Percentiles rank a stretch among this genome's conserved stretches.
Evolutionary conservation across 1,140 invertebrate genomes (phyloP).

Genomic region (Notospermus geniculatus): DNA sequence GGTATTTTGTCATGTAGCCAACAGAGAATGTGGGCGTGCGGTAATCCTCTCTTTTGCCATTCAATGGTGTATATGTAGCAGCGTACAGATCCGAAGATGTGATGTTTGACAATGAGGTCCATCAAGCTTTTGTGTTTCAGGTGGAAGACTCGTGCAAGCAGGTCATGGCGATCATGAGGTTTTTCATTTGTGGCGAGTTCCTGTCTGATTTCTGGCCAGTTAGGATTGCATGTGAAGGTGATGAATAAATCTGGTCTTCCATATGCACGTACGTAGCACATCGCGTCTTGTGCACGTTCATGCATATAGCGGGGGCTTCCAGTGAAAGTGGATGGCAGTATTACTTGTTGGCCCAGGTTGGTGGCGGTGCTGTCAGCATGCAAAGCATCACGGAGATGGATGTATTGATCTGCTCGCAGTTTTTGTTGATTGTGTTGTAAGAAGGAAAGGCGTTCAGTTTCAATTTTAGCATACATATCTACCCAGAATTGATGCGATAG

Average conservation of each 20-base stretch:
- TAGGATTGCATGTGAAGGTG: conserved; percentile 60
- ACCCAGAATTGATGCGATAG: too few relatives aligned
- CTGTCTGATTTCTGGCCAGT: conserved; percentile 56
- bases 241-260: conserved; percentile 58
- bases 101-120: conserved; percentile 47
- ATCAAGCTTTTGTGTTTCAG: conserved; percentile 58
- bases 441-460: conserved; percentile 40
- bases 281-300: conserved; percentile 57
- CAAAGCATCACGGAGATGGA: conserved; percentile 29
- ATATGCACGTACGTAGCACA: conserved; percentile 57
- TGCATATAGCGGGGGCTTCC: conserved; percentile 55
- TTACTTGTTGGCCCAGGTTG: conserved; percentile 42
- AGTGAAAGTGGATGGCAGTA: conserved; percentile 52
- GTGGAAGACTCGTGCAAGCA: conserved; percentile 58
- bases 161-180: conserved; percentile 51
- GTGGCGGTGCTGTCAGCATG: conserved; percentile 15
- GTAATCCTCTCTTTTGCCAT: conserved; percentile 60
- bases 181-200: conserved; percentile 37
- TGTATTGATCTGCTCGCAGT: conserved; percentile 30
- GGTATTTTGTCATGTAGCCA: conserved; percentile 48
- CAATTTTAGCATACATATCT: conserved; percentile 54
- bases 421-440: conserved; percentile 33
- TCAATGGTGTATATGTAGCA: conserved; percentile 56
- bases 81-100: conserved; percentile 43
- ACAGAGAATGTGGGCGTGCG: too few relatives aligned